A percentile compares a stretch with the other conserved stretches of the same genome.
These are phyloP conservation scores for Axea sp. DNA, from an alignment of 2,888 invertebrate genomes.

Conservation along the genomic window DNA sequence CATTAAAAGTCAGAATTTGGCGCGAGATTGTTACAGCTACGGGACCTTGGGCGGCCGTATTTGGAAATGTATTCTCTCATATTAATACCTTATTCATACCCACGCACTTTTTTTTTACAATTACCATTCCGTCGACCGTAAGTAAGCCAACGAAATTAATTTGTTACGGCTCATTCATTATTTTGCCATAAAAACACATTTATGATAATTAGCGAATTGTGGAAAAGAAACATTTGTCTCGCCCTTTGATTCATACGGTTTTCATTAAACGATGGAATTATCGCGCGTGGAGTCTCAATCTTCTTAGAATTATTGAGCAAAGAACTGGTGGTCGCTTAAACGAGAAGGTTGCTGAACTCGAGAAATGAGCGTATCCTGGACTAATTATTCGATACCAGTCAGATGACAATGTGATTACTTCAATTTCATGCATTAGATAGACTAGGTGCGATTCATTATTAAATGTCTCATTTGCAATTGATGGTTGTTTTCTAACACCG, in stretches of 20 bases:
- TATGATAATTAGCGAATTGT: too few species aligned
- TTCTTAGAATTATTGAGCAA: constrained; percentile 8
- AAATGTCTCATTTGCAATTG: constrained; percentile 36
- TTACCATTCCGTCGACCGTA: neutral
- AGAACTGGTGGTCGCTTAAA: neutral
- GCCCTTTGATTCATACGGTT: too few species aligned
- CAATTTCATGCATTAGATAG: too few species aligned
- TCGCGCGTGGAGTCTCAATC: too few species aligned
- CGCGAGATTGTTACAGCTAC: constrained; percentile 54
- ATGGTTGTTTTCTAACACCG: constrained; percentile 16
- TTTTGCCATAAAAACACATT: neutral
- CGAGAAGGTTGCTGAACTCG: constrained; percentile 28
- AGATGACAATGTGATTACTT: constrained; percentile 17
- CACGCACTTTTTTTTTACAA: constrained; percentile 32
- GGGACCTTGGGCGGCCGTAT: constrained; percentile 61
- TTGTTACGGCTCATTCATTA: constrained; percentile 6
- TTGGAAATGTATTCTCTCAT: constrained; percentile 62
- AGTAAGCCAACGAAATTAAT: constrained; percentile 14
- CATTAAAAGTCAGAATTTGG: constrained; percentile 62
- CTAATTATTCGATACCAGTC: constrained; percentile 40
- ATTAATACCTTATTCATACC: constrained; percentile 53
- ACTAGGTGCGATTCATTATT: too few species aligned
- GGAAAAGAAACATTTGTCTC: too few species aligned
- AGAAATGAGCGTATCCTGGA: constrained; percentile 22
- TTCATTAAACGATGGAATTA: too few species aligned